Percentiles rank a stretch among this genome's conserved stretches.
These are phyloP conservation scores for Chlorocebus sabaeus DNA, from an alignment of 2,113 vertebrate genomes.

Conservation along the genomic window DNA sequence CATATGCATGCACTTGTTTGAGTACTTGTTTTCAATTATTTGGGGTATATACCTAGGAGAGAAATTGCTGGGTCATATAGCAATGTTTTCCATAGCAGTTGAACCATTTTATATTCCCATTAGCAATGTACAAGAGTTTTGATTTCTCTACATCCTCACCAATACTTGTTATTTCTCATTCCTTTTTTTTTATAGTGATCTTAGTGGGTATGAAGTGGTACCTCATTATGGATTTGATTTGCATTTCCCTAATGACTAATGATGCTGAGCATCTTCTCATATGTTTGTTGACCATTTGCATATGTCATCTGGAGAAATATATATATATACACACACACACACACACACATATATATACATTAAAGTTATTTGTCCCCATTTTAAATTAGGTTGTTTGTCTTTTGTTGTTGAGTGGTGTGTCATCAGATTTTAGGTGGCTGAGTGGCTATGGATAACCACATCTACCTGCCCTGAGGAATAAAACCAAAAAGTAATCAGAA, in stretches of 20 bases:
- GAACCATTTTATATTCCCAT: neutral
- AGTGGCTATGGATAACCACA: neutral
- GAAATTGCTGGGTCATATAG: neutral
- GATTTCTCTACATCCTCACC: neutral
- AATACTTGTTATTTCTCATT: neutral
- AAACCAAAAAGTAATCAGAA: neutral
- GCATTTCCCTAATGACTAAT: neutral
- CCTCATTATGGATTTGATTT: neutral
- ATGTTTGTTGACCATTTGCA: neutral
- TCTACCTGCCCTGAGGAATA: neutral
- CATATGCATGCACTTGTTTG: neutral
- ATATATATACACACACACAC: neutral
- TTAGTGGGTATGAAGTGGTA: neutral
- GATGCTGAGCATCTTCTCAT: neutral
- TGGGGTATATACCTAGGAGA: neutral
- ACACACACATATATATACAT: too few relatives aligned
- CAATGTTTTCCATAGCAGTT: neutral
- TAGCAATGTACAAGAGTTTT: neutral
- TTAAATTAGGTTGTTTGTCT: neutral
- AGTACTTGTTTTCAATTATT: neutral
- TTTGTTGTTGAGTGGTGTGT: neutral
- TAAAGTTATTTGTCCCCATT: neutral
- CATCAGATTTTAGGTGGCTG: neutral
- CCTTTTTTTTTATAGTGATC: neutral
- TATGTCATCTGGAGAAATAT: neutral